A percentile compares a stretch with the other conserved stretches of the same genome.
These are phyloP conservation scores for Lamprologus tigripictilis DNA, from an alignment of 2,113 vertebrate species.

Conservation along the genomic window DNA sequence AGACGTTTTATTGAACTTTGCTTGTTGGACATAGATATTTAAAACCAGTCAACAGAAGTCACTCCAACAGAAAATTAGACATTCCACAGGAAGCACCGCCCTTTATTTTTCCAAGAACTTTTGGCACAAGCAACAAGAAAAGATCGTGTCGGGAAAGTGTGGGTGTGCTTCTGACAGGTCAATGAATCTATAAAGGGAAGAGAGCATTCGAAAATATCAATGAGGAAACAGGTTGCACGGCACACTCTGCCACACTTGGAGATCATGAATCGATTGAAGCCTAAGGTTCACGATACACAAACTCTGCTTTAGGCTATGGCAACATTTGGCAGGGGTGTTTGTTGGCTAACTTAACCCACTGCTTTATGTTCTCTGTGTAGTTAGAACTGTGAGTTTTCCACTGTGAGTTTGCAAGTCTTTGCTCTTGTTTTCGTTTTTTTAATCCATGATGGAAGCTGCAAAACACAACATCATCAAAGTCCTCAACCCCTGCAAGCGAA, in stretches of 20 bases:
- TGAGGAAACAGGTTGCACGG: conserved; percentile 27
- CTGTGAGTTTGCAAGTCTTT: not conserved
- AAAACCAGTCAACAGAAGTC: not conserved
- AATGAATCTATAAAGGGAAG: conserved; percentile 41
- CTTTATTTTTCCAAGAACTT: conserved; percentile 4
- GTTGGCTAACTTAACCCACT: conserved; percentile 4
- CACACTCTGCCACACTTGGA: not conserved
- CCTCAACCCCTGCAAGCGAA: not conserved
- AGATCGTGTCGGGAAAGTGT: conserved; percentile 10
- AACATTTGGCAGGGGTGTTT: conserved; percentile 1
- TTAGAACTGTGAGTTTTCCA: not conserved
- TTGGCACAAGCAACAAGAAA: conserved; percentile 53
- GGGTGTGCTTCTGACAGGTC: conserved; percentile 41
- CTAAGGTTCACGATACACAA: not conserved
- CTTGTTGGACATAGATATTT: not conserved
- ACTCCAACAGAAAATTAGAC: not conserved
- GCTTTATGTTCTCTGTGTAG: not conserved
- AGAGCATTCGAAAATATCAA: conserved; percentile 51
- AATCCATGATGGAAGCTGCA: not conserved
- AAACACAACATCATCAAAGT: not conserved
- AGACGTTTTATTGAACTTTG: conserved; percentile 31
- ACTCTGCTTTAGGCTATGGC: conserved; percentile 17
- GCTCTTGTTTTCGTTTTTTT: not conserved
- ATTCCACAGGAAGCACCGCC: not conserved
- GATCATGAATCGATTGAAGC: conserved; percentile 32